Conservation (phyloP, 2,113 vertebrate species). For the Python bivittatus region DNA sequence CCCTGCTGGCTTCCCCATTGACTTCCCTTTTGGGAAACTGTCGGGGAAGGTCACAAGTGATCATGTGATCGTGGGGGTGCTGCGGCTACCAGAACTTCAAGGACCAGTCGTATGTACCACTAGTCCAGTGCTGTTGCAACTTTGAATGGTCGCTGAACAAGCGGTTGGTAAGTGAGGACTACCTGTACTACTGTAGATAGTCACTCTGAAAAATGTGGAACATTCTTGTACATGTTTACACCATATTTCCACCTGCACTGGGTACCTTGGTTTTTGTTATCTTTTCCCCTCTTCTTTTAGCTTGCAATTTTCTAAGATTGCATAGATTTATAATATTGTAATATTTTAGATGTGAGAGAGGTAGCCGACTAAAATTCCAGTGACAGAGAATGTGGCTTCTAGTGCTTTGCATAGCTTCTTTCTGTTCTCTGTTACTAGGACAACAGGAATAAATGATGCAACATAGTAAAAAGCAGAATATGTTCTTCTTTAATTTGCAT, state of each 20-base stretch:
- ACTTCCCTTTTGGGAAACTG: background rate
- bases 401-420: background rate
- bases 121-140: too few relatives aligned
- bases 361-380: background rate
- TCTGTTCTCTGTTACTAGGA: background rate
- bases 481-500: background rate
- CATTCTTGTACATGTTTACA: background rate
- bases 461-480: background rate
- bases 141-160: too few relatives aligned
- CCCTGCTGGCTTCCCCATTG: background rate
- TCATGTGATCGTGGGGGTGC: background rate
- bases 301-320: background rate
- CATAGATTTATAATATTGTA: background rate
- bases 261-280: background rate
- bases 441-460: background rate
- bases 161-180: too few relatives aligned
- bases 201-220: background rate
- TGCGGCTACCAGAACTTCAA: background rate
- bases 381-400: background rate
- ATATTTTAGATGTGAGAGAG: background rate
- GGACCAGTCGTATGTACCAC: background rate
- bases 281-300: background rate
- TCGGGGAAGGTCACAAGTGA: background rate
- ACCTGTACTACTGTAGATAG: too few relatives aligned
- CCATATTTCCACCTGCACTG: background rate